Evolutionary conservation across 2,797 vertebrate species (phyloP), one percentile per base, ranked within the genome.

Genomic region (Sphenopsis melanotis): DNA sequence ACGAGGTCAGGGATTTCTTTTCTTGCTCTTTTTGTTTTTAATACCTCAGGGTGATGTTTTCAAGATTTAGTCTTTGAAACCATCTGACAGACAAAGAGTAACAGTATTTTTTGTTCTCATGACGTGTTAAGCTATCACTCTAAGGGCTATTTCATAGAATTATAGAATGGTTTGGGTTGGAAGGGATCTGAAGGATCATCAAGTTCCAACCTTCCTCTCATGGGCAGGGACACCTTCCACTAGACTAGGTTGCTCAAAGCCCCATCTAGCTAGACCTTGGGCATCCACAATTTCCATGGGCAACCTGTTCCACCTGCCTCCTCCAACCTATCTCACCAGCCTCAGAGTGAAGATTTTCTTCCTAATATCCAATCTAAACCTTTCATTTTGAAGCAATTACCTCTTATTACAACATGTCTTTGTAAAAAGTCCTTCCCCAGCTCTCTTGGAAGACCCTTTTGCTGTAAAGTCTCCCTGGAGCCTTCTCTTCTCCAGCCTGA

Each of bases 1-100:
- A 24, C 3, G 6, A 78, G 6, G 10, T 71, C 30, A 53, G 11
- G 30, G 0, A 0, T 2, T 4, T 16, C 24, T 71, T 42, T 65
- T 5, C 18, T 52, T 59, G 9, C 1, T 47, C 1, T n/a, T 61
- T 55, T 55, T 53, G 5, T 23, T 94, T 89, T 49, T 75, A 60
- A 56, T 4, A 6, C 13, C 13, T 53, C 39, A 18, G 23, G 42
- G 27, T 68, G 26, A 44, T 2, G 1, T 52, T 89, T 90, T 63
- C 47, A 90, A 66, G 32, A 16, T 44, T 68, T 57, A 72, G 32
- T 44, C 19, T 68, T 89, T 74, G 41, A 89, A 76, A 29, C 5
- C 36, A 56, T 22, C n/a, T 44, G 36, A 87, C 21, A 79, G 39
- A 66, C 29, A 82, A 63, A 11, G 12, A 21, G 17, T 82, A 87